phyloP scores from a whole-genome alignment of 2,888 invertebrate species.

The Temnothorax unifasciatus region DNA sequence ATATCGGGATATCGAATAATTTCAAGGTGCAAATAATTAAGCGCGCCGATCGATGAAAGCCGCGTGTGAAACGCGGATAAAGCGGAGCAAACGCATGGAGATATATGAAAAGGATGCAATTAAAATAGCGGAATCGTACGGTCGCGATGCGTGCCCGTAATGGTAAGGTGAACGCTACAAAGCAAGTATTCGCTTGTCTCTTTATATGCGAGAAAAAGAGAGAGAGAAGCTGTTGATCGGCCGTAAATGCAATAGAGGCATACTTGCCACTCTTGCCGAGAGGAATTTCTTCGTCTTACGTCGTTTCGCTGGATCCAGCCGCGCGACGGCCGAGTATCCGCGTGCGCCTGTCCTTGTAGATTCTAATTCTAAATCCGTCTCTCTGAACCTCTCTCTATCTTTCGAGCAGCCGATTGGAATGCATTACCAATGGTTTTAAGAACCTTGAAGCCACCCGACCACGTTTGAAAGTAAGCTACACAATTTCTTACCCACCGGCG shows the following conservation, averaged over 20 bases:
- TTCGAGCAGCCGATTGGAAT: conserved; percentile 77
- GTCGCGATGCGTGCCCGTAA: conserved; percentile 47
- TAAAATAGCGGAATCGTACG: conserved; percentile 50
- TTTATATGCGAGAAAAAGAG: conserved; percentile 10
- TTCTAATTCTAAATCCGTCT: conserved; percentile 79
- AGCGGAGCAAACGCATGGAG: conserved; percentile 34
- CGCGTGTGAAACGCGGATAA: conserved; percentile 39
- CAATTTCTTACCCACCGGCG: conserved; percentile 72
- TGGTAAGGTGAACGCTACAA: conserved; percentile 50
- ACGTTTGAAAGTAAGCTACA: conserved; percentile 77
- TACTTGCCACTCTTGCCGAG: conserved; percentile 67
- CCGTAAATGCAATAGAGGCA: conserved; percentile 63
- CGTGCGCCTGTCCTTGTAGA: conserved; percentile 74
- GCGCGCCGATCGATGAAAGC: conserved; percentile 43
- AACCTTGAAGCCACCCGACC: conserved; percentile 76
- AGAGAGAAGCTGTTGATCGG: conserved; percentile 39
- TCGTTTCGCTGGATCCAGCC: conserved; percentile 73
- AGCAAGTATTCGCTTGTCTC: conserved; percentile 24
- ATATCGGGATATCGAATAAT: conserved; percentile 27
- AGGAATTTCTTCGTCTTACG: conserved; percentile 71
- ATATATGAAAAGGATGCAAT: conserved; percentile 50
- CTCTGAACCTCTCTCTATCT: conserved; percentile 77
- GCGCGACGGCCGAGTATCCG: conserved; percentile 67
- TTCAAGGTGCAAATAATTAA: conserved; percentile 47
- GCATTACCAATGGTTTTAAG: conserved; percentile 78